phyloP scores from a whole-genome alignment of 2,888 invertebrate species.

The Troides aeacus region DNA sequence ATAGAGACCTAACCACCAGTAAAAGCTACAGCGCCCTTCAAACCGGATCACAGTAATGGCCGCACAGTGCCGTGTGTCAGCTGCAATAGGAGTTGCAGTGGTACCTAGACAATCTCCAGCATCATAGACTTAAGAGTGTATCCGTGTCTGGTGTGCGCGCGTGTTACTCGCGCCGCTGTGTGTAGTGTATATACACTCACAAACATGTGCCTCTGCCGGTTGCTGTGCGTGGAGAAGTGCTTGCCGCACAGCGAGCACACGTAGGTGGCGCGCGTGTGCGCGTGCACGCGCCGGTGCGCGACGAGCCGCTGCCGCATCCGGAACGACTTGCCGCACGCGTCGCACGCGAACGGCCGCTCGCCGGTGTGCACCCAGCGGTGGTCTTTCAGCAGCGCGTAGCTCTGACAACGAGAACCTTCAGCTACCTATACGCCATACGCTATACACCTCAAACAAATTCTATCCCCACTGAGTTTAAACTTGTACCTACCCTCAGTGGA shows the following conservation, averaged over 20 bases:
- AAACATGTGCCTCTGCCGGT: slow-evolving; percentile 69
- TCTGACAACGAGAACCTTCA: slow-evolving; percentile 42
- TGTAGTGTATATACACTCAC: slow-evolving; percentile 47
- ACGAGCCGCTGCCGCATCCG: slow-evolving; percentile 65
- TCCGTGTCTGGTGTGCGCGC: too few relatives aligned
- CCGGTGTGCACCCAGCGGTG: slow-evolving; percentile 73
- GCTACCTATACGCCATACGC: too few relatives aligned
- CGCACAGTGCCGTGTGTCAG: too few relatives aligned
- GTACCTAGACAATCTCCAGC: too few relatives aligned
- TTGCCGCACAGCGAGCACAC: slow-evolving; percentile 62
- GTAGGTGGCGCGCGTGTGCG: slow-evolving; percentile 49
- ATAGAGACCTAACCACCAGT: too few relatives aligned
- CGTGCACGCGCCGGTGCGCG: slow-evolving; percentile 63
- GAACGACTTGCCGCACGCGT: slow-evolving; percentile 64
- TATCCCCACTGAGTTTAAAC: neutral
- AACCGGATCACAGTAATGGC: too few relatives aligned
- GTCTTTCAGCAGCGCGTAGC: slow-evolving; percentile 67
- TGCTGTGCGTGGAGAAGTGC: slow-evolving; percentile 66
- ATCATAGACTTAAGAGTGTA: too few relatives aligned
- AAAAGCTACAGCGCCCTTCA: too few relatives aligned
- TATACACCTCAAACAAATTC: too few relatives aligned
- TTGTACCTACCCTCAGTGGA: too few relatives aligned
- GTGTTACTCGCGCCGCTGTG: too few relatives aligned
- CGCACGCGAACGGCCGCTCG: slow-evolving; percentile 69
- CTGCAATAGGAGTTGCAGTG: too few relatives aligned